Base-by-base conservation (phyloP, 2,113 vertebrate species). In the Phalacrocorax carbo region DNA sequence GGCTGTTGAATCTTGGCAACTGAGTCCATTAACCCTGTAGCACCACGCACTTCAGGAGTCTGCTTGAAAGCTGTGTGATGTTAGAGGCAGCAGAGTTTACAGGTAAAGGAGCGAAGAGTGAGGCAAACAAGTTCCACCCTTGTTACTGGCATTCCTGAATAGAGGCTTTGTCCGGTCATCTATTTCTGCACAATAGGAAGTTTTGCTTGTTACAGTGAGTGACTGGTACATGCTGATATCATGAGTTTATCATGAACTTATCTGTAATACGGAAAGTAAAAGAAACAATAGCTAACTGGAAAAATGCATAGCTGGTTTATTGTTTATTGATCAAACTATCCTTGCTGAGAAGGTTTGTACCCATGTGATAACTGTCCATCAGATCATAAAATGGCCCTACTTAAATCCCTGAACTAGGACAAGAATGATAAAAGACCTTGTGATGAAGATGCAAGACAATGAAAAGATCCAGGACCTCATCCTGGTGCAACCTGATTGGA, bases 1-100 rank as follows among this genome's bases (percentile, higher is more conserved):
- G 90, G 88, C 94, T 94, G 48, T 48, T 94, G 91, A 89, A 88
- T 96, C 65, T 90, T 76, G 58, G 89, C 58, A 73, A 72, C 70
- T 40, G 81, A 90, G 77, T 66, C 88, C 62, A 65, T 75, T 82
- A 80, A 57, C 72, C 82, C 82, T 21, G 13, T 30, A 83, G 52
- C 2, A 6, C 49, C 29, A 0, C 3, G 38, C 55, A 54, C 55
- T 94, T 94, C 64, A 87, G n/a, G 75, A 92, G 69, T 44, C 57
- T 83, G 2, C 71, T 34, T 49, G 68, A 85, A 85, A 95, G 61
- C 38, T 60, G 21, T 34, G 25, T 21, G 30, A 26, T 36, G 10
- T 52, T 38, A 69, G 55, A 54, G 52, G 30, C 61, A 61, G 40
- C 54, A 32, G 36, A 79, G 30, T 76, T 91, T 75, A 48, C 40